Percentiles rank a stretch among this genome's conserved stretches.
These are phyloP conservation scores for Cyanistes caeruleus DNA, from an alignment of 2,113 vertebrate genomes.

Conservation along the genomic window DNA sequence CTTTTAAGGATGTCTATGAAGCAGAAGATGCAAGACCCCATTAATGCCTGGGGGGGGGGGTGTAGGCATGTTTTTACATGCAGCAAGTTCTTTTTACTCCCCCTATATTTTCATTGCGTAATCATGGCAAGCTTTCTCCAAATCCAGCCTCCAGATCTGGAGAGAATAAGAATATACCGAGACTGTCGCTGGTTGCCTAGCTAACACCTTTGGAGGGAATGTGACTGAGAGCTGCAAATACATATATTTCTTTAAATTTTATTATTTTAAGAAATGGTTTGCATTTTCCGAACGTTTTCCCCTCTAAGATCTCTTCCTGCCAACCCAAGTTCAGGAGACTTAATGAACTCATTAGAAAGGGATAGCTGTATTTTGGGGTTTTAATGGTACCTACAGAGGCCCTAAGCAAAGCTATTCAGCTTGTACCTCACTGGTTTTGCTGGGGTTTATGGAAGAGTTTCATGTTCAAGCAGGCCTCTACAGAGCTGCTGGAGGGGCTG, in stretches of 20 bases:
- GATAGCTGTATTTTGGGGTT: not conserved
- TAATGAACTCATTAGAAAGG: not conserved
- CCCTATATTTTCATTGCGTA: constrained; percentile 63
- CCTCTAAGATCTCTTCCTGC: not conserved
- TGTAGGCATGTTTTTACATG: constrained; percentile 47
- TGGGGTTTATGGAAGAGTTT: not conserved
- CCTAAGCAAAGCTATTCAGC: not conserved
- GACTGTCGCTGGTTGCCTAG: constrained; percentile 56
- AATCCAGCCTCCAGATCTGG: constrained; percentile 59
- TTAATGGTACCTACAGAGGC: not conserved
- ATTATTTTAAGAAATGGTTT: not conserved
- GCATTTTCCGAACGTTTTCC: accelerated
- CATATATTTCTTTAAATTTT: not conserved
- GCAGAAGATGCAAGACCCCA: not conserved
- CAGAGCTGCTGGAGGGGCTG: not conserved
- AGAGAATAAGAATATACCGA: constrained; percentile 15
- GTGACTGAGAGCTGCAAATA: constrained; percentile 1
- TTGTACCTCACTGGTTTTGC: not conserved
- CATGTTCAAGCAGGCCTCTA: not conserved
- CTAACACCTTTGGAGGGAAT: constrained; percentile 49
- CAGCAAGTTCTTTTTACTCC: constrained; percentile 50
- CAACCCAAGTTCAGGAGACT: not conserved
- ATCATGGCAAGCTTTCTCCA: constrained; percentile 62
- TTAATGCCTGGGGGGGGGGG: not conserved
- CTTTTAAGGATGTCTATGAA: not conserved